Evolutionary conservation across 1,140 invertebrate genomes (phyloP).

Genomic region (Yoshiicerus persimilis): DNA sequence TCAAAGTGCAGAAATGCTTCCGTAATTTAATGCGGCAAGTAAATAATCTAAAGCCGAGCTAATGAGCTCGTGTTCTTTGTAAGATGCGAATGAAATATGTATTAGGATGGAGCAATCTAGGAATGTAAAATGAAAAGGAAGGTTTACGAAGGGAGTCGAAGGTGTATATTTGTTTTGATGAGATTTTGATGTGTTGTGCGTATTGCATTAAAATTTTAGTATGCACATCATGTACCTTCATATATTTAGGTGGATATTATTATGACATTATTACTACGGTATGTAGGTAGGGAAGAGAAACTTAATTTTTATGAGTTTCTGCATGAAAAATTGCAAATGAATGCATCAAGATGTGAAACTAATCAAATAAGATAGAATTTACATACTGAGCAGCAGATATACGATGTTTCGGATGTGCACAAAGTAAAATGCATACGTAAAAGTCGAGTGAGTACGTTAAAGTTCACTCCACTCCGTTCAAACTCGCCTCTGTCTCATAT

Average conservation of each 20-base stretch:
- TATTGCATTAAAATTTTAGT: background rate
- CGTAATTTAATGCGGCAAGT: too few relatives aligned
- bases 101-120: background rate
- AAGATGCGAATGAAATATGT: background rate
- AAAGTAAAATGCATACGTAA: background rate
- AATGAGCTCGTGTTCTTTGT: background rate
- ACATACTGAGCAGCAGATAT: background rate
- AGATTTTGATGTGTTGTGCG: background rate
- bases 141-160: background rate
- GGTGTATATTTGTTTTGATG: background rate
- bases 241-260: too few relatives aligned
- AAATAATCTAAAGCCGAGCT: too few relatives aligned
- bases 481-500: background rate
- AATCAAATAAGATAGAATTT: background rate
- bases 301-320: background rate
- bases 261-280: background rate
- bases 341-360: constrained; percentile 22
- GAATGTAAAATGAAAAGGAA: background rate
- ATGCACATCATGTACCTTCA: background rate
- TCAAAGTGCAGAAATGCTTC: too few relatives aligned
- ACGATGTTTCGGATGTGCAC: background rate
- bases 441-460: background rate
- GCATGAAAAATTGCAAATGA: constrained; percentile 13
- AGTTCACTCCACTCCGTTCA: background rate
- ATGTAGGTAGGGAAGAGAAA: background rate